phyloP scores from a whole-genome alignment of 2,888 invertebrate species.

The Anaspis maculata region DNA sequence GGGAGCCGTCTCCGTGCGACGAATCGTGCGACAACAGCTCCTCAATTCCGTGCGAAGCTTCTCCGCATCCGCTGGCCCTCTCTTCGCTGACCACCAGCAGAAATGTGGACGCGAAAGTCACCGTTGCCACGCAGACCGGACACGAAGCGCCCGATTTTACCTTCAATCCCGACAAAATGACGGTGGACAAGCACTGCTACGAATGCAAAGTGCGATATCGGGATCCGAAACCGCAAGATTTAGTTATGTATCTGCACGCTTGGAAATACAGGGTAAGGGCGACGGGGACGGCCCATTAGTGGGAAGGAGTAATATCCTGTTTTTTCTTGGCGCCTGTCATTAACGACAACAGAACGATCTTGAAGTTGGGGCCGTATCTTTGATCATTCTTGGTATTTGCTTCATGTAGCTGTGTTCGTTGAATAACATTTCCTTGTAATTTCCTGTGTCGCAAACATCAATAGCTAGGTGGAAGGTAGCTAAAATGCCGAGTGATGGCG shows the following conservation, averaged over 20 bases:
- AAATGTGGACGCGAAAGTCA: slow-evolving; percentile 47
- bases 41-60: slow-evolving; percentile 33
- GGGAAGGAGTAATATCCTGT: no score
- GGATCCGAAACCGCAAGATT: slow-evolving; percentile 84
- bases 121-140: slow-evolving; percentile 80
- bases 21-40: slow-evolving; percentile 44
- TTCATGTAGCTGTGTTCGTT: no score
- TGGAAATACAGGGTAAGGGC: slow-evolving; percentile 75
- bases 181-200: slow-evolving; percentile 80
- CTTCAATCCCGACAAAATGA: slow-evolving; percentile 63
- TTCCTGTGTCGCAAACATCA: no score
- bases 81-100: slow-evolving; percentile 40
- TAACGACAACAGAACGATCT: no score
- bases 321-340: no score
- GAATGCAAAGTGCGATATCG: slow-evolving; percentile 88
- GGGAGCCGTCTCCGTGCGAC: slow-evolving; percentile 65
- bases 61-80: slow-evolving; percentile 30
- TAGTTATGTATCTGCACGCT: slow-evolving; percentile 94
- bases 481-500: no score
- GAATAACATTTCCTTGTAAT: no score
- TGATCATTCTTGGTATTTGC: no score
- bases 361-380: no score
- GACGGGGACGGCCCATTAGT: no score
- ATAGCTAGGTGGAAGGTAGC: no score
- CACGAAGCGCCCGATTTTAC: slow-evolving; percentile 63